Base-by-base conservation (phyloP, 2,888 invertebrate genomes). In the Glyphotaelius pellucidus region DNA sequence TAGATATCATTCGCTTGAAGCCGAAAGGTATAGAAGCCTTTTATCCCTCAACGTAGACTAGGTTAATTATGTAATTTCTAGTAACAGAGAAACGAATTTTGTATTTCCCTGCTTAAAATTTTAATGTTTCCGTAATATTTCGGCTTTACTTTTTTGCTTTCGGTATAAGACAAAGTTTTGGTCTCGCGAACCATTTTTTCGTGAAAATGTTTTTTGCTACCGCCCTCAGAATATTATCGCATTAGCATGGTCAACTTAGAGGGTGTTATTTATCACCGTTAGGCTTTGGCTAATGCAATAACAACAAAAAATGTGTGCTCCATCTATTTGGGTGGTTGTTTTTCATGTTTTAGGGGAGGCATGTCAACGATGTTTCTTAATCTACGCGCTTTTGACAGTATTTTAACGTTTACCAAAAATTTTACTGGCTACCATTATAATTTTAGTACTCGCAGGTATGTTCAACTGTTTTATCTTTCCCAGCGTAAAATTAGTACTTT, bases 191-290 rank as follows among this genome's bases (percentile, higher is more conserved):
- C n/a, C 86, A 86, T 86, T 86, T 86, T 42, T 35, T 15, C 0
- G 15, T 14, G 7, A 47, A 42, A 86, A 86, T 47, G 42, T 47
- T 67, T 67, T 86, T 86, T 30, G 86, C 38, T 47, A 47, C 86
- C 67, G 11, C 67, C 47, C 86, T 86, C 30, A 30, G 30, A 42
- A 86, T 86, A 30, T 86, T 12, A 86, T 86, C 86, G 86, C 86
- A 86, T 86, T 86, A 86, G 42, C 86, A 38, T 42, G 35, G 35
- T 42, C 86, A 86, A 86, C 42, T 86, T 86, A 47, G 42, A 47
- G 85, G 86, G 86, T 86, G 86, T 42, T 30, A 86, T 86, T 86
- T 86, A 86, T 86, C 47, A 86, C 86, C 42, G 52, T 67, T 67
- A 47, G n/a, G 30, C 42, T 86, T 47, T 15, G 38, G 14, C 86